Evolutionary conservation across 2,113 vertebrate species (phyloP), one percentile per base, ranked within the genome.

Genomic region (Thryonomys swinderianus): DNA sequence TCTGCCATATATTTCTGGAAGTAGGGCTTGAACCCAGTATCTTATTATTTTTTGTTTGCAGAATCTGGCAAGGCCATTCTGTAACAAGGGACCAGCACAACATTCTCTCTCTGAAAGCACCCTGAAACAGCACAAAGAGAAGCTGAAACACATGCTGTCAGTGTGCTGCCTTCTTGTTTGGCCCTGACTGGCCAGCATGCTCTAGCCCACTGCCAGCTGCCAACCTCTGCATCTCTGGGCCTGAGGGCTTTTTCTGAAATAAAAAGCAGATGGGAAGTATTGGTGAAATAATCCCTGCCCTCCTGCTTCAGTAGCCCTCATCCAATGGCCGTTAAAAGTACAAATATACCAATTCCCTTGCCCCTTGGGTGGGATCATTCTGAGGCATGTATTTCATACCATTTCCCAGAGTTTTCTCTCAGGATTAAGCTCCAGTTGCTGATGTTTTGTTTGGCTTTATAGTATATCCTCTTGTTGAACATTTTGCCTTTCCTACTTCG

Each of bases 301-400:
- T 40, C 64, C 67, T 16, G 81, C 59, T 27, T 88, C 55, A 83
- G 51, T 80, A 94, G 51, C 53, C 23, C 25, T 93, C 23, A 67
- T 79, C 32, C 37, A 93, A 16, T 83, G 73, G 69, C 45, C 67
- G 34, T 30, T 37, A 69, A 57, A 74, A 85, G 51, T 32, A 85
- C 51, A 13, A 32, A 3, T 69, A 89, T 9, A 51, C 74, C 66
- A 79, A 83, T 78, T 86, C 55, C 37, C 11, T 73, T 80, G 42
- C 30, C 10, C n/a, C 40, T 64, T 88, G 18, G 34, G 40, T 78
- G 51, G 13, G 25, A 71, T 82, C 30, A 78, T 78, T 62, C 66
- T 93, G 57, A 95, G 55, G 5, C n/a, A 76, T 84, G 51, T 79
- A 91, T 87, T 96, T 95, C 57, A 84, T 1, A 78, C 17, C 8